Evolutionary conservation across 1,140 invertebrate species (phyloP), one percentile per base, ranked within the genome.

Genomic region (Calosoma granatense): DNA sequence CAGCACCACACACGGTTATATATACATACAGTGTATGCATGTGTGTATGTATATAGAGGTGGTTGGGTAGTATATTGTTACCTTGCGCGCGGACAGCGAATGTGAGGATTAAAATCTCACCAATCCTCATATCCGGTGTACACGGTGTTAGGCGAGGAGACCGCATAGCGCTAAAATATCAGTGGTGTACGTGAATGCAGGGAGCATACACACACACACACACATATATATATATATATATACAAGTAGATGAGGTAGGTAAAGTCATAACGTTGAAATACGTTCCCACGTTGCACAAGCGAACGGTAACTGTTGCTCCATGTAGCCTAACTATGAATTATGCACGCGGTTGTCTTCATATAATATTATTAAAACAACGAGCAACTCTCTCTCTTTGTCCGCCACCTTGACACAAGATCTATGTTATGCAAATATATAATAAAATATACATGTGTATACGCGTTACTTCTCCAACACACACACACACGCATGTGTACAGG

Each of bases 41-140:
- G n/a, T n/a, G n/a, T n/a, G n/a, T n/a, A n/a, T n/a, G n/a, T n/a
- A n/a, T n/a, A n/a, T n/a, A n/a, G n/a, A n/a, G n/a, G n/a, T n/a
- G n/a, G 26, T 30, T 30, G 26, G 26, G 26, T 4, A 30, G 26
- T 30, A 30, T 30, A 30, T 30, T 4, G 4, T 6, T 4, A 6
- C 4, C 26, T 6, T 30, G 14, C 26, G 41, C 41, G 41, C 9
- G 15, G 41, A 47, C 41, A 47, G 41, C 41, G 6, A 47, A 6
- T 6, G 41, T 47, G 41, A n/a, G 41, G 41, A 47, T 47, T 47
- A 47, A 47, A 47, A 47, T 47, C 41, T 47, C 41, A 47, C 41
- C 41, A 47, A 47, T 47, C 41, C 41, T 47, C 41, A 47, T 47
- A 47, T 47, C 41, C 41, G 9, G 9, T 47, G 26, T 30, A 30